Base-by-base conservation (phyloP, 2,888 invertebrate genomes). In the Polyploca ridens region DNA sequence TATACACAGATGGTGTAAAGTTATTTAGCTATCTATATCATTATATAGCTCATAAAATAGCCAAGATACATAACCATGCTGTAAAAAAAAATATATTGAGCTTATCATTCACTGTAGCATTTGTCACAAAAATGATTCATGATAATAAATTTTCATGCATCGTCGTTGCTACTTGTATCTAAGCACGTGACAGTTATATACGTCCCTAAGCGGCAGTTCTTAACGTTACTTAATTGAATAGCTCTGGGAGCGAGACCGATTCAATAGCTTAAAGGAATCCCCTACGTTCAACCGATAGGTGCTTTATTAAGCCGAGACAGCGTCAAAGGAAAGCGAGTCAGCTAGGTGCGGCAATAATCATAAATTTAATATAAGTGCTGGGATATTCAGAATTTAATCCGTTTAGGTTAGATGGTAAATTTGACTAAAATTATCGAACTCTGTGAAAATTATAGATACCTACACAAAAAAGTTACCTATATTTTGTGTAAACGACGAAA, bases 201-300 rank as follows among this genome's bases (percentile, higher is more conserved):
- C 38, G 38, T 11, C 27, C 60, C 35, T 61, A 61, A 44, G 61
- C 41, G 61, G 61, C 27, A 41, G 61, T 61, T 44, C 61, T 41
- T 61, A 60, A 44, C 54, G 60, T 33, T 54, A 66, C 66, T 73
- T 76, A 76, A 76, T 76, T 76, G 73, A 77, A 77, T 77, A 73
- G 69, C 68, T 66, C 63, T 58, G 66, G 69, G 65, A 73, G 69
- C 60, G 57, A 33, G 66, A 58, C 65, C 61, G 66, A 67, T 69
- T 70, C 69, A 66, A 63, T 59, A 54, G 69, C 69, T 72, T 68
- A 67, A 77, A 75, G 76, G 75, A 77, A 77, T 69, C 67, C 64
- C 68, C 66, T 49, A 54, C 54, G 54, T 54, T 57, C 33, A 62
- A 54, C 58, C 62, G 62, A 59, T 67, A 65, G 58, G 57, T 3